Percentiles rank a stretch among this genome's conserved stretches.
Evolutionary conservation across 2,113 vertebrate species (phyloP).

Genomic region (Dissostichus mawsoni): DNA sequence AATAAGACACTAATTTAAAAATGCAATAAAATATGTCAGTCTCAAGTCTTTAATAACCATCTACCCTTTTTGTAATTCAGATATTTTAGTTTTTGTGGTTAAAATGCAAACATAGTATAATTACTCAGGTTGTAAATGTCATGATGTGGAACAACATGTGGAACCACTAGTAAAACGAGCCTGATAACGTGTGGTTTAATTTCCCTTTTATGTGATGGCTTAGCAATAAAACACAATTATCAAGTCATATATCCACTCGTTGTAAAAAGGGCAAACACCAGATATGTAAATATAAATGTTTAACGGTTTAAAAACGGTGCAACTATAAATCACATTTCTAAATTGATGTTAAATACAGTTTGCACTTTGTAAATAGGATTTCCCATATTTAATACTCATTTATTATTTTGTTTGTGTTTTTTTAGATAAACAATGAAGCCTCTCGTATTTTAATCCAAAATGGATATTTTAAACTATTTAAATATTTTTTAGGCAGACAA

Average conservation of each 20-base stretch:
- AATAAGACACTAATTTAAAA: background rate
- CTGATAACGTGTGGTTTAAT: constrained; percentile 52
- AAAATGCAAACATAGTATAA: constrained; percentile 29
- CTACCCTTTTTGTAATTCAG: background rate
- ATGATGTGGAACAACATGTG: constrained; percentile 4
- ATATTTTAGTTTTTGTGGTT: constrained; percentile 7
- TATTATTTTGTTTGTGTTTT: background rate
- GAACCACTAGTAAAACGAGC: constrained; percentile 30
- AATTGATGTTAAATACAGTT: background rate
- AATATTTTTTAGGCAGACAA: background rate
- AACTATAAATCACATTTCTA: constrained; percentile 5
- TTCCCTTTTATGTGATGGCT: constrained; percentile 49
- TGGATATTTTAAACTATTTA: too few relatives aligned
- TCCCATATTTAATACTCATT: background rate
- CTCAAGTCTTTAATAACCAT: background rate
- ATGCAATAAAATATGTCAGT: background rate
- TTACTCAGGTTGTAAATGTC: constrained; percentile 23
- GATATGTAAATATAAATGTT: constrained; percentile 41
- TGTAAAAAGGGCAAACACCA: constrained; percentile 47
- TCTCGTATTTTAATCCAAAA: background rate
- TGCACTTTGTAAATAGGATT: background rate
- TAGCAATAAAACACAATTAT: constrained; percentile 58
- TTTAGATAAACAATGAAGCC: background rate
- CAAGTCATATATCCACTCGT: constrained; percentile 18
- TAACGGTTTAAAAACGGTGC: background rate